phyloP scores from a whole-genome alignment of 92 coral and sea anemone species.

The Palythoa grandis region DNA sequence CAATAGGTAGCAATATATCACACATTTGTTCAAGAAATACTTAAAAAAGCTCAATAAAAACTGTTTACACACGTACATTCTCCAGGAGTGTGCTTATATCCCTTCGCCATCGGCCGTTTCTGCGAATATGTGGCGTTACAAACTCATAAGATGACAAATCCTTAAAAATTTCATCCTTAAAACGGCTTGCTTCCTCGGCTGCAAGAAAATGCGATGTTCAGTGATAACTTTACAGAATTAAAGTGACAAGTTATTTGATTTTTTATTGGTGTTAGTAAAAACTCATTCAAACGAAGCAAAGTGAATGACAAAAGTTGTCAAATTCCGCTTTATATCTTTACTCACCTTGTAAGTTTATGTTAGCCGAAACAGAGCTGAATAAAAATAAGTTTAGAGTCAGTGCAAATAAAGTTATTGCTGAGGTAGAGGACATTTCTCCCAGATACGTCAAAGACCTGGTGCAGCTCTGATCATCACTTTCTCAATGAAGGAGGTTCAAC shows the following conservation, averaged over 20 bases:
- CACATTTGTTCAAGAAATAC: not conserved
- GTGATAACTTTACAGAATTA: not conserved
- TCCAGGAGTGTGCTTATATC: slow-evolving; percentile 5
- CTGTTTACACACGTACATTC: slow-evolving; percentile 1
- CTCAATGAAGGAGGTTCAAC: not conserved
- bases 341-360: not conserved
- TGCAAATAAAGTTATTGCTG: not conserved
- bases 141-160: slow-evolving; percentile 52
- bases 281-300: not conserved
- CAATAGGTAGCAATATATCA: not conserved
- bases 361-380: not conserved
- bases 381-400: not conserved
- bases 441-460: not conserved
- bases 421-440: not conserved
- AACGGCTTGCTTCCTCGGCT: not conserved
- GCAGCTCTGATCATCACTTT: not conserved
- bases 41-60: not conserved
- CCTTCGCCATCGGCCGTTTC: slow-evolving; percentile 52
- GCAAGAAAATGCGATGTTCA: not conserved
- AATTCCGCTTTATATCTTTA: not conserved
- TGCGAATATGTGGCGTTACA: slow-evolving; percentile 48
- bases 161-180: slow-evolving; percentile 20
- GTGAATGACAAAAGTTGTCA: not conserved
- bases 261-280: not conserved
- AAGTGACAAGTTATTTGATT: not conserved